Evolutionary conservation across 2,113 vertebrate genomes (phyloP), one percentile per base, ranked within the genome.

Genomic region (Zapus hudsonius): DNA sequence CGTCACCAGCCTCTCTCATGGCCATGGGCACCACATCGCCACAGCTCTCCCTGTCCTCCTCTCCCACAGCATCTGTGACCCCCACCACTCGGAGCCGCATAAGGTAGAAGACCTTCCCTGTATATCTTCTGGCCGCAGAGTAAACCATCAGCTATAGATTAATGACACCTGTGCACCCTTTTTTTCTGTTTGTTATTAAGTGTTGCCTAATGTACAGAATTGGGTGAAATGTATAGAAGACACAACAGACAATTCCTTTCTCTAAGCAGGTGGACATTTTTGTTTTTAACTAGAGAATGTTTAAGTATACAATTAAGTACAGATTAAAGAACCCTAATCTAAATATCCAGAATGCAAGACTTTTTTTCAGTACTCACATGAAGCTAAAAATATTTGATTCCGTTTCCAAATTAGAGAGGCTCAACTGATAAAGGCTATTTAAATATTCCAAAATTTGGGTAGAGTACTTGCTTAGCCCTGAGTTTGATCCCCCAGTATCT

Each of bases 11-110:
- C 64, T 99, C 99, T 16, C 98, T 99, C 3, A 99, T 99, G 98
- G 98, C 98, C 1, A 98, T 99, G 97, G 98, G 98, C 9, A 98
- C 99, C 84, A 97, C 98, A 0, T 99, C 99, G 0, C 99, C 99
- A 15, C 98, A 99, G 57, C 98, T 99, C 2, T 99, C 99, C 3
- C 97, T 98, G 25, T 98, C 98, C 0, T 98, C 98, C 33, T 98
- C 99, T 76, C 99, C 99, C 31, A 99, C 99, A 0, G 99, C 99
- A 1, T 99, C 99, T 1, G 98, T 99, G 95, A 99, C 99, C 22
- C 99, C 99, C 55, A 99, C 99, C 27, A 97, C 99, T 23, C 98
- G 99, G 55, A 99, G 98, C 95, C 99, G 99, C 55, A 98, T 99
- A 94, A 98, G 99, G 99, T 99, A 98, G 87, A 55, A 55, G 73